Conservation (phyloP, 1,140 invertebrate genomes). For the Eumaeus atala region DNA sequence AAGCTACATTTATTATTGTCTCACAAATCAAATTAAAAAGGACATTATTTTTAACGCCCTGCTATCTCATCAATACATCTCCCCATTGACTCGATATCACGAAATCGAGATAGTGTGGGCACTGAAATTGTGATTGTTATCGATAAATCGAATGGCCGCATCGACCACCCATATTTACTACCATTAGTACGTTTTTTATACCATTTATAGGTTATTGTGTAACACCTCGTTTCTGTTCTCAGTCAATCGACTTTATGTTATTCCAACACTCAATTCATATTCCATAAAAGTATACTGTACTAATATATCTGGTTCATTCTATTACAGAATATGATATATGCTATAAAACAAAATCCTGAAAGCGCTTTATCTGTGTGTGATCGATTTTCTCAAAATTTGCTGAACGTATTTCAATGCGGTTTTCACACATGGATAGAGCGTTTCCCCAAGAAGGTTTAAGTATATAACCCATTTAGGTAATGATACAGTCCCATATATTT, state of each 20-base stretch:
- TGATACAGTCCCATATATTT: too few relatives aligned
- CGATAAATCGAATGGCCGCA: constrained; percentile 14
- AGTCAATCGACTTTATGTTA: constrained; percentile 6
- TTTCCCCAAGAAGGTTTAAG: too few relatives aligned
- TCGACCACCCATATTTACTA: constrained; percentile 22
- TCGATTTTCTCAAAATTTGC: too few relatives aligned
- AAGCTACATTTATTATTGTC: too few relatives aligned
- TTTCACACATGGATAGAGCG: too few relatives aligned
- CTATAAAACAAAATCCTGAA: too few relatives aligned
- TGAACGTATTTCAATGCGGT: too few relatives aligned
- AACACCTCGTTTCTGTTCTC: constrained; percentile 5
- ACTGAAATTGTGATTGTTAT: constrained; percentile 18
- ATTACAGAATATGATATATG: too few relatives aligned
- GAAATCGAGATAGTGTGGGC: constrained; percentile 13
- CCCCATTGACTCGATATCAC: constrained; percentile 15
- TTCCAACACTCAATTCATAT: not conserved
- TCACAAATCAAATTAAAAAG: constrained; percentile 14
- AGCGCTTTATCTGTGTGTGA: too few relatives aligned
- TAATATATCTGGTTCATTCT: too few relatives aligned
- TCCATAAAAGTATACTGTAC: too few relatives aligned
- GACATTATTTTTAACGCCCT: constrained; percentile 14
- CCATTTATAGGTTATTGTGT: constrained; percentile 6
- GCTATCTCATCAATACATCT: constrained; percentile 14
- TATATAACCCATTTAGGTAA: too few relatives aligned
- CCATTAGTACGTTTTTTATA: constrained; percentile 21